Evolutionary conservation across 2,888 invertebrate genomes (phyloP).

Genomic region (Perdita meconis): DNA sequence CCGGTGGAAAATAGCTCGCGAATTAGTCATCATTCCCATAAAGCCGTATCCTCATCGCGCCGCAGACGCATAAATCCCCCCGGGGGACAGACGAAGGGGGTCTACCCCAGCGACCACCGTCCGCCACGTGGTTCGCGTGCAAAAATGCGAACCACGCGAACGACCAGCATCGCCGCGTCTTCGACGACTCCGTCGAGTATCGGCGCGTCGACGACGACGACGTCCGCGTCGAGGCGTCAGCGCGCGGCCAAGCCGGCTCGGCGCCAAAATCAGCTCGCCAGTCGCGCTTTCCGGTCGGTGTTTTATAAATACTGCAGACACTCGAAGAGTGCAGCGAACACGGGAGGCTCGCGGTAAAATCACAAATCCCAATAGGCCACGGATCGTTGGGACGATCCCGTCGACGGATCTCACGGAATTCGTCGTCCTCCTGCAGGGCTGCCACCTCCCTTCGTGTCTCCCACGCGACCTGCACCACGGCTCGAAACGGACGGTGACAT

Average conservation of each 20-base stretch:
- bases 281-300: conserved; percentile 82
- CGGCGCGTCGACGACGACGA: conserved; percentile 50
- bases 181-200: conserved; percentile 1
- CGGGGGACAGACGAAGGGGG: background rate
- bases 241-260: conserved; percentile 80
- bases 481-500: conserved; percentile 28
- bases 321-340: conserved; percentile 78
- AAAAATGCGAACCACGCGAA: conserved; percentile 7
- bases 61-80: conserved; percentile 47
- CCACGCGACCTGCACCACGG: background rate
- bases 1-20: conserved; percentile 41
- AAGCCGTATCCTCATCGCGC: conserved; percentile 25
- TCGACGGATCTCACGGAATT: background rate
- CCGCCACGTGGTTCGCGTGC: conserved; percentile 35
- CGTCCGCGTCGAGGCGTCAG: conserved; percentile 69
- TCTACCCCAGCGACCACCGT: background rate
- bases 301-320: conserved; percentile 84
- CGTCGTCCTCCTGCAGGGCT: background rate
- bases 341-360: conserved; percentile 60
- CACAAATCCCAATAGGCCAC: conserved; percentile 50
- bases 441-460: too few species aligned
- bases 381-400: conserved; percentile 2
- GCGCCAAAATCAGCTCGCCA: conserved; percentile 83
- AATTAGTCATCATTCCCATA: conserved; percentile 51
- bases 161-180: background rate